Evolutionary conservation across 2,888 invertebrate species (phyloP).

Genomic region (Drosophila mettleri): DNA sequence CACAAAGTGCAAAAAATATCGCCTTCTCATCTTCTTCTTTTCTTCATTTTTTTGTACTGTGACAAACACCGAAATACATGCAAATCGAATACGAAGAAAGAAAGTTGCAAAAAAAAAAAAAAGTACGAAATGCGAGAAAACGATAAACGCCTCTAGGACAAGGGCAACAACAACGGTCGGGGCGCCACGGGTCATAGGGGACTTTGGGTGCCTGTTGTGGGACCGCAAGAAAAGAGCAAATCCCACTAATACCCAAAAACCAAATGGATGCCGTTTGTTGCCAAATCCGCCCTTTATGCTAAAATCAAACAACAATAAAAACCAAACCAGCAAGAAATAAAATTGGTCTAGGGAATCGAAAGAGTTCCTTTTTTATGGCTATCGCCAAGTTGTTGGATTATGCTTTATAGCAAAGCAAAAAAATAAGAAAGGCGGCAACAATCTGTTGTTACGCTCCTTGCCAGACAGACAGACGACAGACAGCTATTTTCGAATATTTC

Average conservation of each 20-base stretch:
- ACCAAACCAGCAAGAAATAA: conserved; percentile 55
- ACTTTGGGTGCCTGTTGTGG: not conserved
- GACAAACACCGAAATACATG: conserved; percentile 61
- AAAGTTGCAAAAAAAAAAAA: conserved; percentile 23
- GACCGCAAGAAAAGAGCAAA: conserved; percentile 44
- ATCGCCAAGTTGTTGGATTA: conserved; percentile 60
- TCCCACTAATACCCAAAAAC: conserved; percentile 70
- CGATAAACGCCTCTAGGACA: conserved; percentile 70
- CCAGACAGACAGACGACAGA: not conserved
- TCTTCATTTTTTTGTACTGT: conserved; percentile 33
- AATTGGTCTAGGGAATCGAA: conserved; percentile 43
- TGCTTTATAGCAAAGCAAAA: conserved; percentile 54
- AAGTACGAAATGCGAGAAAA: conserved; percentile 48
- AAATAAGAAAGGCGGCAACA: conserved; percentile 4
- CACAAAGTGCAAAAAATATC: conserved; percentile 55
- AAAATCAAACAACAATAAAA: conserved; percentile 79
- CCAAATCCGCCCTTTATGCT: conserved; percentile 74
- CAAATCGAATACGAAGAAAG: conserved; percentile 63
- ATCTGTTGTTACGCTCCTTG: not conserved
- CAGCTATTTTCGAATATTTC: conserved; percentile 33
- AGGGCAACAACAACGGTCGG: conserved; percentile 29
- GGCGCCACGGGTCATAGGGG: not conserved
- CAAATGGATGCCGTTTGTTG: conserved; percentile 75
- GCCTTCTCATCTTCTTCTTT: conserved; percentile 19
- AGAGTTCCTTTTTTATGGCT: conserved; percentile 62